These are phyloP conservation scores for Conistra vaccinii DNA, from an alignment of 2,888 invertebrate genomes.

Conservation along the genomic window DNA sequence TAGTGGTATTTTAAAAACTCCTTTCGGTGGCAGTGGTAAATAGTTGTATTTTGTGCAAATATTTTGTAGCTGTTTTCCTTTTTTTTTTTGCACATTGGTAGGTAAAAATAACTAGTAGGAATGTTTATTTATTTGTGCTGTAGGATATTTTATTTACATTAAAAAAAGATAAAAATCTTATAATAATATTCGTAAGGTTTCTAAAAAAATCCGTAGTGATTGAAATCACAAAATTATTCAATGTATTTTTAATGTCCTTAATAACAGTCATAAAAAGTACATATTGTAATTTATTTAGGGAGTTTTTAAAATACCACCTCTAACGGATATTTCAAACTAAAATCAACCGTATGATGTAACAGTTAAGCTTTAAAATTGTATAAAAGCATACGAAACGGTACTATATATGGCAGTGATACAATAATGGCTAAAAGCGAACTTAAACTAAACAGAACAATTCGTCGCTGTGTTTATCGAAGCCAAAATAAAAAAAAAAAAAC, in stretches of 20 bases:
- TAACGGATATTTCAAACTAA: slow-evolving; percentile 37
- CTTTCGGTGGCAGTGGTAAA: slow-evolving; percentile 47
- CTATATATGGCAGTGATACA: slow-evolving; percentile 71
- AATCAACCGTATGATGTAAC: slow-evolving; percentile 54
- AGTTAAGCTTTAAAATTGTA: slow-evolving; percentile 60
- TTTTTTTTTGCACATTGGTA: background rate
- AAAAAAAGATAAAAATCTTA: slow-evolving; percentile 2
- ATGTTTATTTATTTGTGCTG: slow-evolving; percentile 50
- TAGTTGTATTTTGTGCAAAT: slow-evolving; percentile 47
- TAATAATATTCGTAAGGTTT: background rate
- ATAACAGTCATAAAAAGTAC: slow-evolving; percentile 45
- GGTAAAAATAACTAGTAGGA: slow-evolving; percentile 21
- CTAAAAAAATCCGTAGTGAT: slow-evolving; percentile 1
- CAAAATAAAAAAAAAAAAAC: too few species aligned
- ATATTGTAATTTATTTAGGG: background rate
- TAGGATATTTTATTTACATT: slow-evolving; percentile 2
- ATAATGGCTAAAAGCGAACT: slow-evolving; percentile 68
- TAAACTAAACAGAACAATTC: slow-evolving; percentile 62
- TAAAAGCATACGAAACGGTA: slow-evolving; percentile 64
- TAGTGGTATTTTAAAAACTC: slow-evolving; percentile 47
- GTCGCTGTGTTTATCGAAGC: slow-evolving; percentile 56
- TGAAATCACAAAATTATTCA: background rate
- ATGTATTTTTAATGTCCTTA: slow-evolving; percentile 8
- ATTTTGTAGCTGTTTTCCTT: slow-evolving; percentile 7
- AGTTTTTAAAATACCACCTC: slow-evolving; percentile 49